Base-by-base conservation (phyloP, 1,140 invertebrate genomes). In the Hestina assimilis region DNA sequence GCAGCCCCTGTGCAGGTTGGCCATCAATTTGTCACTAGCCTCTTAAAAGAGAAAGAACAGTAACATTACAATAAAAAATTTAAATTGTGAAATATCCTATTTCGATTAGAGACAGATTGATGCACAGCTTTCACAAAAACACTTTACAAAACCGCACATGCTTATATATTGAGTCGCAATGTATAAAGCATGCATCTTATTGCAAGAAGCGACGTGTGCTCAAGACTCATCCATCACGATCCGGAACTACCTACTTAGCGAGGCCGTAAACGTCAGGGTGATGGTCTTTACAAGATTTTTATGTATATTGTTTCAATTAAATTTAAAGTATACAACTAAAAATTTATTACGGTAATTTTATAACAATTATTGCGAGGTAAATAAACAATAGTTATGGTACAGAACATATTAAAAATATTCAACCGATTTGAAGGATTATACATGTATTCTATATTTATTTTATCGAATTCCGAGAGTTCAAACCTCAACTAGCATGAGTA, bases 161-260 rank as follows among this genome's bases (percentile, higher is more conserved):
- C 29, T 48, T 54, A 42, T 52, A 31, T 42, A 11, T 57, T 57
- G 17, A 12, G 26, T 20, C 33, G 8, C 47, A 29, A 26, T 29
- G 19, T 24, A 23, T 46, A 35, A 58, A 51, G 42, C 29, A 29
- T 59, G 48, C 42, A 59, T 52, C 31, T 29, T 56, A 47, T 46
- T 38, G 42, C 20, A 59, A 53, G 50, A 28, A 46, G 23, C 40
- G 45, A 53, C 55, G 61, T 51, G 45, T 64, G 56, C 56, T 55
- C 57, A 64, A 66, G 51, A 59, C 66, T 62, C 75, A 72, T 78
- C 69, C 65, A 75, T 83, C 73, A 76, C 63, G 75, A 77, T 71
- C 73, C 77, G 79, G 79, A 83, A 80, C 79, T 75, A 50, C 33
- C 43, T 63, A 59, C 40, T 62, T 56, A 51, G 38, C 59, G 50